A percentile compares a stretch with the other conserved stretches of the same genome.
These are phyloP conservation scores for Agrochola lychnidis DNA, from an alignment of 2,888 invertebrate species.

Conservation along the genomic window DNA sequence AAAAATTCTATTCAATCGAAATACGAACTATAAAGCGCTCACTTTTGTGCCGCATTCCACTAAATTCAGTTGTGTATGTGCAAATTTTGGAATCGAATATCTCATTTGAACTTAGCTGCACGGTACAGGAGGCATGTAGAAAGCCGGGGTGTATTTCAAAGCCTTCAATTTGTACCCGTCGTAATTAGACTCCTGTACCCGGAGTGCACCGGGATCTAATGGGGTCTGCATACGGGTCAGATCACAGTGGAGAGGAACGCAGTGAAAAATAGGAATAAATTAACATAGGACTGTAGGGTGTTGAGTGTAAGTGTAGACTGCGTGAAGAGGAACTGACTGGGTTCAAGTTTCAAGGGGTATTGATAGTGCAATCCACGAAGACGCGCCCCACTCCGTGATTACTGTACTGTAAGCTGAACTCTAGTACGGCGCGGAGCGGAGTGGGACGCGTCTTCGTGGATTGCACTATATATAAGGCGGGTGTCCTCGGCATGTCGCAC, in stretches of 20 bases:
- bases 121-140: conserved; percentile 67
- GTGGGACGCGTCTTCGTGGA: no score
- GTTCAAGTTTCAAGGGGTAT: conserved; percentile 23
- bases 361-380: no score
- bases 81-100: conserved; percentile 65
- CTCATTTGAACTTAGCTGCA: conserved; percentile 70
- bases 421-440: no score
- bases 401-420: no score
- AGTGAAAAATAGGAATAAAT: conserved; percentile 60
- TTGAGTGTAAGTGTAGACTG: conserved; percentile 38
- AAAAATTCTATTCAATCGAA: conserved; percentile 16
- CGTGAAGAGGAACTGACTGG: conserved; percentile 22
- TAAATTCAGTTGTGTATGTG: conserved; percentile 55
- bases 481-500: background rate
- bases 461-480: no score
- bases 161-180: conserved; percentile 80
- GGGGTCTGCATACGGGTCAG: conserved; percentile 65
- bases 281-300: conserved; percentile 39
- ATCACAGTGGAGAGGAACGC: conserved; percentile 59
- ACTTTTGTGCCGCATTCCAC: conserved; percentile 35
- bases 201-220: conserved; percentile 67
- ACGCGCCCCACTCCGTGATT: no score
- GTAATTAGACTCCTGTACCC: conserved; percentile 78
- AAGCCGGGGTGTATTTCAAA: conserved; percentile 76
- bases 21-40: conserved; percentile 26